A percentile compares a stretch with the other conserved stretches of the same genome.
phyloP scores from a whole-genome alignment of 2,113 vertebrate genomes.

The Turnix velox region DNA sequence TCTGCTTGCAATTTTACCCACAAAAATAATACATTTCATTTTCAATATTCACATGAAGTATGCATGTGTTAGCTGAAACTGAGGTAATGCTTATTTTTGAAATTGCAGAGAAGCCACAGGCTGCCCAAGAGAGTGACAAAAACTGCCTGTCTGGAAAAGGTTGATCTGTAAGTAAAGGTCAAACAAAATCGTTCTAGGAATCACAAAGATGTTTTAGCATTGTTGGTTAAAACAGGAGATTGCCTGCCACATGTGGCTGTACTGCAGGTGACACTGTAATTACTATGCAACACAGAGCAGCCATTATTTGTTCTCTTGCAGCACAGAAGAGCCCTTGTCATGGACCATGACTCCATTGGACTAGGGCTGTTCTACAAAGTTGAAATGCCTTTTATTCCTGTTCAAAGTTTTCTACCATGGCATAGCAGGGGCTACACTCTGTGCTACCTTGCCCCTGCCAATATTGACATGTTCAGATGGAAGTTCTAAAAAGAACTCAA shows the following conservation, averaged over 20 bases:
- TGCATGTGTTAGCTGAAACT: neutral
- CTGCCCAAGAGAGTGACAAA: conserved; percentile 42
- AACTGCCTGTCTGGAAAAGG: conserved; percentile 24
- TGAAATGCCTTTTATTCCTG: neutral
- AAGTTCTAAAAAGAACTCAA: neutral
- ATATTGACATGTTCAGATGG: neutral
- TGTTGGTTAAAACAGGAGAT: neutral
- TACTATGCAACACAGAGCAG: neutral
- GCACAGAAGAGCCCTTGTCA: neutral
- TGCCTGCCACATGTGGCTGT: neutral
- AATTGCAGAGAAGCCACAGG: conserved; percentile 31
- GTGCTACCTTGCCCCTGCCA: neutral
- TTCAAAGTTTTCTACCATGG: neutral
- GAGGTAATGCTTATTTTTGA: conserved; percentile 49
- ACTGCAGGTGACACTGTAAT: neutral
- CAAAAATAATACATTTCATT: neutral
- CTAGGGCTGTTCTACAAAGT: neutral
- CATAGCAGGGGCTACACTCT: neutral
- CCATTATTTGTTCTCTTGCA: neutral
- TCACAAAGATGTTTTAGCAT: neutral
- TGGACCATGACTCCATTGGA: neutral
- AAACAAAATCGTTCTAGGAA: neutral
- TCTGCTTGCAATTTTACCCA: neutral
- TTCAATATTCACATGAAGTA: conserved; percentile 26
- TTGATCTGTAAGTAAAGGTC: conserved; percentile 34